Base-by-base conservation (phyloP, 2,888 invertebrate genomes). In the Orgyia antiqua region DNA sequence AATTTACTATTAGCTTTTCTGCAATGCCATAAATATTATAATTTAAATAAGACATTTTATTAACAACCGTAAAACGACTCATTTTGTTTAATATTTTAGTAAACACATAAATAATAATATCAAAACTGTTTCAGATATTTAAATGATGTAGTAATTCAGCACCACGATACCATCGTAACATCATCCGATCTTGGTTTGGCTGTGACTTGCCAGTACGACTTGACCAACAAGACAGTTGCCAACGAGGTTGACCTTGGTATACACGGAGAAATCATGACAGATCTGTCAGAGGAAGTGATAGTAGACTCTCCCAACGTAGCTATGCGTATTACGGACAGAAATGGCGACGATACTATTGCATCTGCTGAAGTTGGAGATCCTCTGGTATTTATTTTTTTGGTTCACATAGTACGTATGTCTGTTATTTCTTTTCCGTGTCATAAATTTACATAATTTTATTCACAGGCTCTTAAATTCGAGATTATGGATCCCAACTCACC, bases 301-400 rank as follows among this genome's bases (percentile, higher is more conserved):
- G 97, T 97, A 39, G 96, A 96, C 77, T 96, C 96, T 37, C 97
- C 97, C 39, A 97, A 96, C 80, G 96, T 97, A 36, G 93, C 96
- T 19, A 97, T 97, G 97, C 93, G 93, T 74, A 95, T 95, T 64
- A 95, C 95, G 11, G 93, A 94, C 64, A 90, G 95, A 42, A 93
- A 90, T 58, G 94, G 94, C 36, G 92, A 92, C 58, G 94, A 94
- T 51, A 93, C 94, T 44, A 92, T 95, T 82, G 92, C 92, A 17
- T 92, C 95, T 1, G 96, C 96, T 42, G 94, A 96, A 87, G 96
- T 97, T 41, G 97, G 97, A 53, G 97, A 97, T 87, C 95, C 96
- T 13, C 83, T 97, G 79, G 87, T 87, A 68, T 68, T 36, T 51
- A 33, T 33, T 10, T 40, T 31, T 27, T 25, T 26, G 1, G 3